A percentile compares a stretch with the other conserved stretches of the same genome.
Conservation (phyloP, 1,140 invertebrate species). For the Ostrea denselamellosa region DNA sequence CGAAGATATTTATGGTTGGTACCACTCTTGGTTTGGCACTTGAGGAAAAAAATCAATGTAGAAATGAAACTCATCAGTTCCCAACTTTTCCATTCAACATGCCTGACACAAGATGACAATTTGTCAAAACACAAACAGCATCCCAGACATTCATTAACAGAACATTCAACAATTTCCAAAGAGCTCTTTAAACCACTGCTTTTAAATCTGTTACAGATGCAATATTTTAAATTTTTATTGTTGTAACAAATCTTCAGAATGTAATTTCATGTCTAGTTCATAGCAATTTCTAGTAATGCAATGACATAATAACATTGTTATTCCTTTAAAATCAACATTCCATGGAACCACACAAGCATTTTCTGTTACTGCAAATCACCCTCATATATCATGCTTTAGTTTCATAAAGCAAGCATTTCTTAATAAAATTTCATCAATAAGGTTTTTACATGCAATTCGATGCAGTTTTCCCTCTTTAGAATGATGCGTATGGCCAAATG, state of each 20-base stretch:
- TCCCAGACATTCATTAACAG: not conserved
- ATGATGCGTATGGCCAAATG: not conserved
- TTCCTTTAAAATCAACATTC: not conserved
- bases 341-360: not conserved
- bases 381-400: not conserved
- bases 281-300: not conserved
- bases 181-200: not conserved
- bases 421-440: not conserved
- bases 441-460: not conserved
- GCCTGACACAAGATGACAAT: not conserved
- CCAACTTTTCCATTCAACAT: not conserved
- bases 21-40: constrained; percentile 31
- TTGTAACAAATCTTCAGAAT: no score
- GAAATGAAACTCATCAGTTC: constrained; percentile 7
- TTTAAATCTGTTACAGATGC: no score
- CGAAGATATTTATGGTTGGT: constrained; percentile 15
- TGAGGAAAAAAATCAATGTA: constrained; percentile 21
- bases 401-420: not conserved
- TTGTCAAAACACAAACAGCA: not conserved
- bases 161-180: not conserved
- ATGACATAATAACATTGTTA: not conserved
- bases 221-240: no score
- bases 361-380: not conserved
- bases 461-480: not conserved
- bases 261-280: not conserved